Conservation (phyloP, 2,888 invertebrate species). For the Nephrotoma appendiculata region DNA sequence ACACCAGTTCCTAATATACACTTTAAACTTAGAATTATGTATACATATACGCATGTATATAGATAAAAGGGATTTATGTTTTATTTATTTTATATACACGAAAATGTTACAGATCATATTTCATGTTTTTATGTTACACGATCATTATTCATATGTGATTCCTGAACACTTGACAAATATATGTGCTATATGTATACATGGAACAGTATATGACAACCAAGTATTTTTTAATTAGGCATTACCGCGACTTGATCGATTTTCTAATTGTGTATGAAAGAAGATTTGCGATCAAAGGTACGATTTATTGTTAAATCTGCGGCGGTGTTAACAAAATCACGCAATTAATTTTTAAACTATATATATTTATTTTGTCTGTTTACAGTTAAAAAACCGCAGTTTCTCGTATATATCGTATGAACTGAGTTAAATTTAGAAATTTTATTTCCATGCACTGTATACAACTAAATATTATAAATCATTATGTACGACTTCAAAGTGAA, state of each 20-base stretch:
- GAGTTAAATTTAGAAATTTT: background rate
- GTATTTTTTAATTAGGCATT: background rate
- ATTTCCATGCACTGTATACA: background rate
- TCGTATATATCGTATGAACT: background rate
- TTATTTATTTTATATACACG: background rate
- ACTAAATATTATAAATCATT: constrained; percentile 2
- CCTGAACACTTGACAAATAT: background rate
- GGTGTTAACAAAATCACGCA: background rate
- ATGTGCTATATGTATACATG: background rate
- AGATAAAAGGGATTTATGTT: background rate
- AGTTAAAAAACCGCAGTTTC: background rate
- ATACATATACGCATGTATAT: background rate
- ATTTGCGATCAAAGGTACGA: background rate
- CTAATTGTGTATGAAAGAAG: background rate
- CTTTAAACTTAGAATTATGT: background rate
- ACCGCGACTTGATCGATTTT: background rate
- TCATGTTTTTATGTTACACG: background rate
- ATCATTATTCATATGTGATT: background rate
- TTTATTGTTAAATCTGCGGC: background rate
- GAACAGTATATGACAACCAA: background rate
- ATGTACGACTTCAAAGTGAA: constrained; percentile 2
- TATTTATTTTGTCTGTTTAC: background rate
- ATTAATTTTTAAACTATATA: background rate
- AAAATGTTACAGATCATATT: background rate
- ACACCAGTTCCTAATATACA: background rate